phyloP scores from a whole-genome alignment of 37 sponge, comb jelly and placozoan species.

The Cladorhizidae sp. region DNA sequence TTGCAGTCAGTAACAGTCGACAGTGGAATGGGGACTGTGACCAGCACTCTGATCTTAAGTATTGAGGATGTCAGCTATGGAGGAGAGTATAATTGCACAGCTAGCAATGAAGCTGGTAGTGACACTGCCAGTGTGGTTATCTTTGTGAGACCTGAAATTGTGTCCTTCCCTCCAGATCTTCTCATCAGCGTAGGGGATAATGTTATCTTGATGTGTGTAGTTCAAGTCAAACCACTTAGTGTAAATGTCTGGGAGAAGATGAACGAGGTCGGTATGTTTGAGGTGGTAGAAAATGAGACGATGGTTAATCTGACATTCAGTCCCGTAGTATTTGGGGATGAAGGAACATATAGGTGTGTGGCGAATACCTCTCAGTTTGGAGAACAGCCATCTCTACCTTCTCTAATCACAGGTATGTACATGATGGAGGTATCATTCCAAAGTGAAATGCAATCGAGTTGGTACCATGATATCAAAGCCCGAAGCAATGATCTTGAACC shows the following conservation, averaged over 20 bases:
- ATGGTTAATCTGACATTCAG: neutral
- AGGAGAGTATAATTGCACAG: slow-evolving; percentile 50
- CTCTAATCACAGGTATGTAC: neutral
- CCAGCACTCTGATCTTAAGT: neutral
- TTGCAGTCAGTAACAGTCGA: neutral
- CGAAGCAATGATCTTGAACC: too few species aligned
- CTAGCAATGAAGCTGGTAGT: slow-evolving; percentile 58
- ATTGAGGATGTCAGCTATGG: slow-evolving; percentile 1
- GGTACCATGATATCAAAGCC: too few species aligned
- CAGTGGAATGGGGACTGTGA: neutral
- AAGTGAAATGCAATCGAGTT: too few species aligned
- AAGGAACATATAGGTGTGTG: slow-evolving; percentile 37
- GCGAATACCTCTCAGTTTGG: neutral
- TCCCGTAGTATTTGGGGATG: slow-evolving; percentile 18
- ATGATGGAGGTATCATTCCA: too few species aligned
- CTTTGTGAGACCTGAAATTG: slow-evolving; percentile 21
- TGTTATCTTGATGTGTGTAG: slow-evolving; percentile 35
- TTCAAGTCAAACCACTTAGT: slow-evolving; percentile 27
- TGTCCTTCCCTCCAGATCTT: slow-evolving; percentile 2
- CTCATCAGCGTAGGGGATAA: neutral
- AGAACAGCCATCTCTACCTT: neutral
- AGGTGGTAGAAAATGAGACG: too few species aligned
- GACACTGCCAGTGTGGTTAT: slow-evolving; percentile 11
- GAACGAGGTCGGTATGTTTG: neutral
- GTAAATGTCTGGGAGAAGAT: slow-evolving; percentile 32